phyloP scores from a whole-genome alignment of 2,888 invertebrate species.

The Ormyrus thymus region DNA sequence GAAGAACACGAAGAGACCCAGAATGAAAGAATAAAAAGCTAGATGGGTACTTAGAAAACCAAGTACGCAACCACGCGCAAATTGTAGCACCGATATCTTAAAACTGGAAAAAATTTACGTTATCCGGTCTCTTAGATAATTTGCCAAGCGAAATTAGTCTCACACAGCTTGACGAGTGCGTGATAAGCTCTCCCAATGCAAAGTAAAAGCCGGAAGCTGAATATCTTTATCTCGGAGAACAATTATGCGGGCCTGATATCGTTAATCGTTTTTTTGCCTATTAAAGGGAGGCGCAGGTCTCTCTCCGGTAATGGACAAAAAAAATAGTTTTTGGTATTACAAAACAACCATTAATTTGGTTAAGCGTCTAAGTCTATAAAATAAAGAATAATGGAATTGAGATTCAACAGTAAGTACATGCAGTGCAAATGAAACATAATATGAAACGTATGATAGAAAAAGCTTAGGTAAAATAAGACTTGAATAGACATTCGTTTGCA shows the following conservation, averaged over 20 bases:
- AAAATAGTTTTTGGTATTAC: slow-evolving; percentile 1
- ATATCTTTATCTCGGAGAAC: too few species aligned
- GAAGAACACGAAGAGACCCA: too few species aligned
- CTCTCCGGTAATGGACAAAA: slow-evolving; percentile 6
- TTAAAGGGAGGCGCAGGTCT: slow-evolving; percentile 12
- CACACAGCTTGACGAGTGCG: too few species aligned
- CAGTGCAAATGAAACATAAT: slow-evolving; percentile 35
- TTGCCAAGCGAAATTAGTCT: too few species aligned
- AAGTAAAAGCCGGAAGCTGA: too few species aligned
- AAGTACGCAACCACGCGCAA: not conserved
- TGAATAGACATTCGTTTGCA: slow-evolving; percentile 48
- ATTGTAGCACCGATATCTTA: slow-evolving; percentile 1
- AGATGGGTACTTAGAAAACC: not conserved
- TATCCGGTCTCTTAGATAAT: not conserved
- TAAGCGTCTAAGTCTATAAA: slow-evolving; percentile 35
- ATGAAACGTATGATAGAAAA: slow-evolving; percentile 26
- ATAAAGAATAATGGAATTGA: slow-evolving; percentile 25
- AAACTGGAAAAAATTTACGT: slow-evolving; percentile 29
- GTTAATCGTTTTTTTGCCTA: slow-evolving; percentile 7
- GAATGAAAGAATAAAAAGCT: too few species aligned
- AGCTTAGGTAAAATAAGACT: slow-evolving; percentile 35
- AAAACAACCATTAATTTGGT: slow-evolving; percentile 42
- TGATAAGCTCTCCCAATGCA: too few species aligned
- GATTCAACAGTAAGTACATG: slow-evolving; percentile 37
- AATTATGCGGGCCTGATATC: not conserved